phyloP scores from a whole-genome alignment of 2,888 invertebrate species.

The Gryllus longicercus region DNA sequence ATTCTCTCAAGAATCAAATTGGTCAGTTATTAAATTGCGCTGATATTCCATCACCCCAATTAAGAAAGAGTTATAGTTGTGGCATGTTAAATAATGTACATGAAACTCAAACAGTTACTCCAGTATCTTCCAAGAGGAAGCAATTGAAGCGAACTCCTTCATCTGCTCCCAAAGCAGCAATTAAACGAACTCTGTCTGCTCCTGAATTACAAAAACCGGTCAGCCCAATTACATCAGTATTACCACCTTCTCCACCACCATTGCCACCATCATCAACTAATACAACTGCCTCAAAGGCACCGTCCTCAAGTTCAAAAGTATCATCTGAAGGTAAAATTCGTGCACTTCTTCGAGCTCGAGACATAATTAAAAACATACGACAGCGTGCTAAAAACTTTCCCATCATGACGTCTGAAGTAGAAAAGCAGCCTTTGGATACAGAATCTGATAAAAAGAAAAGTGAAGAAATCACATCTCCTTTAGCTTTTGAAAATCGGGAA shows the following conservation, averaged over 20 bases:
- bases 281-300: background rate
- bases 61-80: background rate
- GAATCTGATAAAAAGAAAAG: background rate
- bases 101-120: background rate
- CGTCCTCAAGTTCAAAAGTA: background rate
- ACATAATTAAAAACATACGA: background rate
- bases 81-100: background rate
- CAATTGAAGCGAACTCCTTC: background rate
- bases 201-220: background rate
- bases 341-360: background rate
- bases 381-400: background rate
- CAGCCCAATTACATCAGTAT: too few species aligned
- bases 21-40: background rate
- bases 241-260: too few species aligned
- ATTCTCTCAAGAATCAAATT: background rate
- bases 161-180: background rate
- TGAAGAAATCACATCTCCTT: background rate
- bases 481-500: background rate
- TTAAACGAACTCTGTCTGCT: background rate
- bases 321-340: background rate
- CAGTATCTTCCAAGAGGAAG: too few species aligned
- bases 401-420: background rate
- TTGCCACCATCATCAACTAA: too few species aligned
- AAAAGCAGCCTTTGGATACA: background rate
- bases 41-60: background rate